Base-by-base conservation (phyloP, 2,797 vertebrate genomes). In the Galaxias olidus region DNA sequence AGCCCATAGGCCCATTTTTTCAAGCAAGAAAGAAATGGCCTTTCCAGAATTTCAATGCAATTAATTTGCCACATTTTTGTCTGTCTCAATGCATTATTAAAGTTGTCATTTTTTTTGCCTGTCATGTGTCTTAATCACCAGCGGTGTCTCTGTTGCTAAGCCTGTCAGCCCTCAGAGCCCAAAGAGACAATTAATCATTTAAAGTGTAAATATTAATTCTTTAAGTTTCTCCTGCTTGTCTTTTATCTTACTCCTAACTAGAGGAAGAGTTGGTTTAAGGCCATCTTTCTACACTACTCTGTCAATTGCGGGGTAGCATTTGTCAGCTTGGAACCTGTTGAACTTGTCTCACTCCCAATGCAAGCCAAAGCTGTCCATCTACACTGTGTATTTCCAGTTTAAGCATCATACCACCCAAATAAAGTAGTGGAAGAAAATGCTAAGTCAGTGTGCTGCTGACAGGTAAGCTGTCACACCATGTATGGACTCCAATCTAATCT, bases 241-340 rank as follows among this genome's bases (percentile, higher is more conserved):
- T 65, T 59, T 17, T 48, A 17, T 40, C 53, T 63, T 72, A 59
- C 51, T 66, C 66, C 68, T 43, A 75, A 56, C 12, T 3, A 63
- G 15, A 74, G 45, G 60, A 61, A 13, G 19, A 73, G 10, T 19
- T 30, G 30, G 30, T 30, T 30, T 30, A 30, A 6, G 30, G 30
- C 30, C 30, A 30, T 30, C 30, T 30, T 30, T 30, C 6, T 30
- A 30, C n/a, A n/a, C n/a, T n/a, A n/a, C n/a, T n/a, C 30, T 30
- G 30, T 30, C 30, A 30, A 30, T 30, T 30, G 30, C 2, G 30
- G 30, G 2, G 30, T 2, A 30, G 30, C 6, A 30, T 30, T 30
- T 30, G 30, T 30, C 30, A 30, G 6, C 0, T 13, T 10, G 71
- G 64, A 86, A 85, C 84, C 82, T 75, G 83, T 83, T 75, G 5